Conservation (phyloP, 2,797 vertebrate genomes). For the Phrynocephalus guinanensis region DNA sequence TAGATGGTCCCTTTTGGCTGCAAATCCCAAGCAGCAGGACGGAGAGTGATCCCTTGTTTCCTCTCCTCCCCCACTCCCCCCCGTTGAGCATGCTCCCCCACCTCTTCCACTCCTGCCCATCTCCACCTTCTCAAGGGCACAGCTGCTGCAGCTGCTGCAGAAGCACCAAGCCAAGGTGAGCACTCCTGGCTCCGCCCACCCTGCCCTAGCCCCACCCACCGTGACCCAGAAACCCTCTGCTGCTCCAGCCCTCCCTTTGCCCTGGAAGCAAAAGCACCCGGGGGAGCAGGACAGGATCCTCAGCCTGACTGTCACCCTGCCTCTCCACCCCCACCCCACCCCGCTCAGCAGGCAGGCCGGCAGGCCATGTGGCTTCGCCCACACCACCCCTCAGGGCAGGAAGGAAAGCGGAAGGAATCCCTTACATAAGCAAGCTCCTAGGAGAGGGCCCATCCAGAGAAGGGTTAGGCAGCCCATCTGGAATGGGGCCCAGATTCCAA, state of each 20-base stretch:
- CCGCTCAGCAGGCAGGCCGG: not conserved
- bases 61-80: too few relatives aligned
- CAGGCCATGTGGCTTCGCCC: slow-evolving; percentile 49
- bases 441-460: slow-evolving; percentile 35
- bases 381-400: slow-evolving; percentile 36
- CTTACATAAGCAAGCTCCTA: not conserved
- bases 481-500: too few relatives aligned
- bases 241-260: not conserved
- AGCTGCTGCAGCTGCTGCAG: not conserved
- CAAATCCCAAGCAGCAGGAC: not conserved
- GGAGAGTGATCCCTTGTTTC: too few relatives aligned
- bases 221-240: not conserved
- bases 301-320: not conserved
- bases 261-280: not conserved
- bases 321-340: not conserved
- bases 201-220: not conserved
- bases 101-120: too few relatives aligned
- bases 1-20: not conserved
- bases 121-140: rapidly evolving
- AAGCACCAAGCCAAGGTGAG: not conserved
- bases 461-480: slow-evolving; percentile 9
- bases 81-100: rapidly evolving
- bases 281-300: not conserved
- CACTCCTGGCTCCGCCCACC: rapidly evolving
- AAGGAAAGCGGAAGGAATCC: rapidly evolving